Conservation (phyloP, 2,888 invertebrate species). For the Esperia sulphurella region DNA sequence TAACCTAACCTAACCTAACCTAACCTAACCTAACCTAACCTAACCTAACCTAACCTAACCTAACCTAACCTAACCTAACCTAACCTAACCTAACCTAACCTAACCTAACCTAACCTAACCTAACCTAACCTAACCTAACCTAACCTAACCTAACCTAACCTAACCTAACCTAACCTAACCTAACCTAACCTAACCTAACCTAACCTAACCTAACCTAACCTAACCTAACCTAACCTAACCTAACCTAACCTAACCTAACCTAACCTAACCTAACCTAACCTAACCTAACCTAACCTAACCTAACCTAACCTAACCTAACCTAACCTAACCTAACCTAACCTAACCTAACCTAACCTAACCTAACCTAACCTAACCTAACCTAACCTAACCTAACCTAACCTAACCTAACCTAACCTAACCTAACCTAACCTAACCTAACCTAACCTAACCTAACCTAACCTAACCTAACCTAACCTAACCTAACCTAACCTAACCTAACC, state of each 20-base stretch:
- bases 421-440: slow-evolving; percentile 20
- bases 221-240: too few relatives aligned
- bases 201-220: too few relatives aligned
- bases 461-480: slow-evolving; percentile 20
- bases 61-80: slow-evolving; percentile 21
- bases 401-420: slow-evolving; percentile 18
- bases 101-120: slow-evolving; percentile 18
- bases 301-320: slow-evolving; percentile 15
- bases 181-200: too few relatives aligned
- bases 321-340: slow-evolving; percentile 20
- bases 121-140: slow-evolving; percentile 18
- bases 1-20: slow-evolving; percentile 26
- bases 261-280: too few relatives aligned
- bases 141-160: slow-evolving; percentile 19
- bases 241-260: too few relatives aligned
- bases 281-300: slow-evolving; percentile 16
- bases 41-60: slow-evolving; percentile 23
- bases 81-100: slow-evolving; percentile 19
- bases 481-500: slow-evolving; percentile 24
- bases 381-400: slow-evolving; percentile 17
- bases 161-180: slow-evolving; percentile 19
- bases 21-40: slow-evolving; percentile 24
- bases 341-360: slow-evolving; percentile 21
- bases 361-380: slow-evolving; percentile 22
- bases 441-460: slow-evolving; percentile 19